A percentile compares a stretch with the other conserved stretches of the same genome.
These are phyloP conservation scores for Sesia bembeciformis DNA, from an alignment of 2,888 invertebrate genomes.

Conservation along the genomic window DNA sequence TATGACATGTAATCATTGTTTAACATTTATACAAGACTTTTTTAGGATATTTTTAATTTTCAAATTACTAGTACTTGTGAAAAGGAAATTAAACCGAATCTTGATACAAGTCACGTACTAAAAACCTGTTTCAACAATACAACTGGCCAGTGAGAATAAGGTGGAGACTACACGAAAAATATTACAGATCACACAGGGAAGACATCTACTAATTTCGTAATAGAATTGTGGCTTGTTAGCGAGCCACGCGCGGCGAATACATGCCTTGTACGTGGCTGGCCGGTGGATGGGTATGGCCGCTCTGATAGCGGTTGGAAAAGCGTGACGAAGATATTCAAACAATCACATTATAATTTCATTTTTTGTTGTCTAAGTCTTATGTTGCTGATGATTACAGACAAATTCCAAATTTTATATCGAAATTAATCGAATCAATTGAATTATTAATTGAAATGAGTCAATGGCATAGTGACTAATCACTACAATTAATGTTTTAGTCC, in stretches of 20 bases:
- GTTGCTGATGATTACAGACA: too few species aligned
- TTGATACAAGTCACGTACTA: neutral
- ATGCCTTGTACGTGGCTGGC: conserved; percentile 42
- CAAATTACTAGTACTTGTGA: too few species aligned
- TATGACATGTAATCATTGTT: too few species aligned
- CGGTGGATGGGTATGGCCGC: conserved; percentile 8
- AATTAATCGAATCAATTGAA: too few species aligned
- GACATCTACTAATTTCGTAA: conserved; percentile 59
- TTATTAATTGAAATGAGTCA: too few species aligned
- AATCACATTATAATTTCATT: neutral
- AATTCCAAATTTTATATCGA: too few species aligned
- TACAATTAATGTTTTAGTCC: too few species aligned
- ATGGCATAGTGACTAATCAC: too few species aligned
- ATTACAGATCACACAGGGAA: conserved; percentile 10
- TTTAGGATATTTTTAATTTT: too few species aligned
- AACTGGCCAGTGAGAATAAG: neutral
- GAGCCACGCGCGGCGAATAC: conserved; percentile 52
- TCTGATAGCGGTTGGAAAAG: conserved; percentile 16
- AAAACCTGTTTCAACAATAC: neutral
- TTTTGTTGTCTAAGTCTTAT: too few species aligned
- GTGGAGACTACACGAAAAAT: neutral
- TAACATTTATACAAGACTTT: too few species aligned
- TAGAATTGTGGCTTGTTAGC: conserved; percentile 66
- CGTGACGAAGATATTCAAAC: neutral
- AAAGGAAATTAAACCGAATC: too few species aligned